These are phyloP conservation scores for Rhopilema esculentum DNA, from an alignment of 30 jellyfish, hydroid and myxozoan genomes.

Conservation along the genomic window DNA sequence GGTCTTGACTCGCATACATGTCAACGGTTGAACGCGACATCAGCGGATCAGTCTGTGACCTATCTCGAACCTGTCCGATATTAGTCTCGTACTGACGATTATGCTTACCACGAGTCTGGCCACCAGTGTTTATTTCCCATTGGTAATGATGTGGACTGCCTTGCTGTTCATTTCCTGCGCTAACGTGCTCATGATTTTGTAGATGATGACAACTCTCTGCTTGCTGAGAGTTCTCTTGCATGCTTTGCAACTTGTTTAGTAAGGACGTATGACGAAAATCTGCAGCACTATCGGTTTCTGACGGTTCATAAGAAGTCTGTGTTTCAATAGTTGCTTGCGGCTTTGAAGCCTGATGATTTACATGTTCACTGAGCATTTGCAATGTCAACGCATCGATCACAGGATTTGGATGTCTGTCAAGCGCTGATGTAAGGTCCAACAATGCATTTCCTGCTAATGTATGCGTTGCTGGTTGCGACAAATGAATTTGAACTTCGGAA, in stretches of 20 bases:
- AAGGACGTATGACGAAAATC: constrained; percentile 3
- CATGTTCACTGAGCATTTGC: constrained; percentile 29
- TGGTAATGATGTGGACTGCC: not conserved
- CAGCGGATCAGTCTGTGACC: constrained; percentile 62
- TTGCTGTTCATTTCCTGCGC: not conserved
- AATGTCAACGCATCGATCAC: constrained; percentile 30
- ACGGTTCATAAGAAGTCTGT: constrained; percentile 13
- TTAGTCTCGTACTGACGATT: not conserved
- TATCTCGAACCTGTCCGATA: not conserved
- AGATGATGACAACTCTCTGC: not conserved
- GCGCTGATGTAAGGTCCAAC: constrained; percentile 11
- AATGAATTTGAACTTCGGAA: constrained; percentile 15
- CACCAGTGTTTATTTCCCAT: not conserved
- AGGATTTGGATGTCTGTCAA: constrained; percentile 3
- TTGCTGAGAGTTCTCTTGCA: not conserved
- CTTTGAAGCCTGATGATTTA: constrained; percentile 17
- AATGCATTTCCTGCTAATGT: constrained; percentile 3
- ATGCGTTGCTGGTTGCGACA: constrained; percentile 1
- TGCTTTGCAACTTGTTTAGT: constrained; percentile 19
- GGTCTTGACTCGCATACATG: not conserved
- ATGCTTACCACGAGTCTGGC: not conserved
- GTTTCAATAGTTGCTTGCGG: constrained; percentile 35
- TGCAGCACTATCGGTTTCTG: not conserved
- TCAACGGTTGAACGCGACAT: not conserved
- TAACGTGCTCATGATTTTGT: not conserved